phyloP scores from a whole-genome alignment of 2,797 vertebrate species.

The Rhinogobio ventralis region DNA sequence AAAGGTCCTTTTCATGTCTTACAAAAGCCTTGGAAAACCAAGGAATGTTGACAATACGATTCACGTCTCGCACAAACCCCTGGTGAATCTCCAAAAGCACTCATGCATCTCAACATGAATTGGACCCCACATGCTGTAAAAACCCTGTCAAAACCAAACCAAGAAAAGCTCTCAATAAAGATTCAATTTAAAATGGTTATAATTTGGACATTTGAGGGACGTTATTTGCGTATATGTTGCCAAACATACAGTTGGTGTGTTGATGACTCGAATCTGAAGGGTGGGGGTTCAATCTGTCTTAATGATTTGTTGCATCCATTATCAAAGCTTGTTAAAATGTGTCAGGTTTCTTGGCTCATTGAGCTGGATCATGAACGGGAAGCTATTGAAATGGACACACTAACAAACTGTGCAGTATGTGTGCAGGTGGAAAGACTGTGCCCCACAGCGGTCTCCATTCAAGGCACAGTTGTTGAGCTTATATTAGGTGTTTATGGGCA shows the following conservation, averaged over 20 bases:
- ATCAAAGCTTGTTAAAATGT: not conserved
- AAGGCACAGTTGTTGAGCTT: not conserved
- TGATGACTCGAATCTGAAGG: not conserved
- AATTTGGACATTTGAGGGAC: not conserved
- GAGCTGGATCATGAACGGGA: not conserved
- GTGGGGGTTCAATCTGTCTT: slow-evolving; percentile 11
- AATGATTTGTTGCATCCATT: not conserved
- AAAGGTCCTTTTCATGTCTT: slow-evolving; percentile 13
- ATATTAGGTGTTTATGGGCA: not conserved
- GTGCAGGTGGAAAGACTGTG: not conserved
- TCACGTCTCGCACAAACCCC: slow-evolving; percentile 12
- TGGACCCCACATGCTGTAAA: slow-evolving; percentile 56
- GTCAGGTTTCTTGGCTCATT: not conserved
- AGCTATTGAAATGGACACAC: not conserved
- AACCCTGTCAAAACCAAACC: slow-evolving; percentile 44
- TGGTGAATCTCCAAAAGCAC: slow-evolving; percentile 15
- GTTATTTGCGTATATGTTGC: not conserved
- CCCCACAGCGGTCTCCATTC: not conserved
- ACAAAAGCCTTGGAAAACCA: slow-evolving; percentile 20
- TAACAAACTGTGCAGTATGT: not conserved
- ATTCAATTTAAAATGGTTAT: not conserved
- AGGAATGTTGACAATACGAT: slow-evolving; percentile 24
- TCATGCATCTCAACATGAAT: slow-evolving; percentile 60
- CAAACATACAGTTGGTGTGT: not conserved
- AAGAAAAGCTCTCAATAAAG: slow-evolving; percentile 1